A percentile compares a stretch with the other conserved stretches of the same genome.
phyloP scores from a whole-genome alignment of 2,888 invertebrate genomes.

The Cecidostiba fungosa region DNA sequence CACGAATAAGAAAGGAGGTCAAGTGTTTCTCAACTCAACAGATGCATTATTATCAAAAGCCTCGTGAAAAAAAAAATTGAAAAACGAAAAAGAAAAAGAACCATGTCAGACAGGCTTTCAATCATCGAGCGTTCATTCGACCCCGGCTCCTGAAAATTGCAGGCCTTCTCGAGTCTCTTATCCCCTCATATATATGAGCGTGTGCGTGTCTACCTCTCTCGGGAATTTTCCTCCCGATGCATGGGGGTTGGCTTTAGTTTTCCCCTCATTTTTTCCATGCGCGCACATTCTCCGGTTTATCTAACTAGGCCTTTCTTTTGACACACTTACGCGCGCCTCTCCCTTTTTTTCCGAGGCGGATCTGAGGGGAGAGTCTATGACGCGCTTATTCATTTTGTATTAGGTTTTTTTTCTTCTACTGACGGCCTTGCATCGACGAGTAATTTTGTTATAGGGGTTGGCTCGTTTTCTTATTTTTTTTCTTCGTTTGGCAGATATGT shows the following conservation, averaged over 20 bases:
- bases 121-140: background rate
- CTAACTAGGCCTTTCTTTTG: slow-evolving; percentile 35
- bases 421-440: background rate
- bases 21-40: background rate
- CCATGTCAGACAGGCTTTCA: background rate
- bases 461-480: background rate
- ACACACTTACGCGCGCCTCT: slow-evolving; percentile 15
- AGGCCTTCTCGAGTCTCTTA: background rate
- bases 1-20: background rate
- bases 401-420: background rate
- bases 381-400: background rate
- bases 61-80: background rate
- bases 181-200: background rate
- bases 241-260: background rate
- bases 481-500: background rate
- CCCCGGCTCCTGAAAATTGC: slow-evolving; percentile 12
- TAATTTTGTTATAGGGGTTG: background rate
- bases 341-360: background rate
- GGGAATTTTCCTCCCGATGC: background rate
- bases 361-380: slow-evolving; percentile 7
- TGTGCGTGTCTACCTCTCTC: slow-evolving; percentile 9
- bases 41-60: background rate
- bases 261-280: background rate
- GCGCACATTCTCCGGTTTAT: slow-evolving; percentile 13
- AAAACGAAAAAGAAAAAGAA: slow-evolving; percentile 4